These are phyloP conservation scores for Aphelenchoides avenae DNA, from an alignment of 1,140 invertebrate genomes.

Conservation along the genomic window DNA sequence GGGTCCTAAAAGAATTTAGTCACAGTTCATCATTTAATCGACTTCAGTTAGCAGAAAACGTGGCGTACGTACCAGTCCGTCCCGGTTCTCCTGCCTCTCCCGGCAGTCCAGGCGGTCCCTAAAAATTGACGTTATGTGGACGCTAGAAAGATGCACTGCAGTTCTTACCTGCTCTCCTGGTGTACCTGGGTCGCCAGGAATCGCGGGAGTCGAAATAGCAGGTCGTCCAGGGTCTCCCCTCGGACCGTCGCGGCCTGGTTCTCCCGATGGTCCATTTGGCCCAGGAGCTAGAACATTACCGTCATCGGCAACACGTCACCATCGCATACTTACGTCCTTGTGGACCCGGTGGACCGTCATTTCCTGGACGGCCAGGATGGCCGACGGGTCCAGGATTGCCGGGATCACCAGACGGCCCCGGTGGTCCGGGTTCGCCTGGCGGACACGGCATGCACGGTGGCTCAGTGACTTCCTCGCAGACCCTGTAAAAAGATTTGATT, in stretches of 20 bases:
- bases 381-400: slow-evolving; percentile 42
- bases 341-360: slow-evolving; percentile 52
- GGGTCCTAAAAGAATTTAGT: too few species aligned
- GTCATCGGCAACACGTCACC: slow-evolving; percentile 8
- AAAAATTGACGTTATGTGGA: slow-evolving; percentile 12
- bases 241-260: slow-evolving; percentile 48
- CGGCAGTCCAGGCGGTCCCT: slow-evolving; percentile 48
- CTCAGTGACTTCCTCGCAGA: slow-evolving; percentile 57
- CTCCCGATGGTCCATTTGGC: slow-evolving; percentile 44
- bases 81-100: slow-evolving; percentile 44
- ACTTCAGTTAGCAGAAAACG: not conserved
- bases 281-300: slow-evolving; percentile 40
- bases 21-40: not conserved
- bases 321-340: slow-evolving; percentile 6
- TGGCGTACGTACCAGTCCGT: slow-evolving; percentile 17
- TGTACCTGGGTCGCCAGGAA: slow-evolving; percentile 56
- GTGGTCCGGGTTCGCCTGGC: slow-evolving; percentile 46
- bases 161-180: slow-evolving; percentile 48
- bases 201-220: slow-evolving; percentile 57
- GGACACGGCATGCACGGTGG: slow-evolving; percentile 57
- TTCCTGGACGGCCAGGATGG: slow-evolving; percentile 46
- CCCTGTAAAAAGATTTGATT: slow-evolving; percentile 16
- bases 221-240: slow-evolving; percentile 57
- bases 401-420: slow-evolving; percentile 46
- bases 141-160: not conserved